Evolutionary conservation across 2,113 vertebrate genomes (phyloP), one percentile per base, ranked within the genome.

Genomic region (Equus przewalskii): DNA sequence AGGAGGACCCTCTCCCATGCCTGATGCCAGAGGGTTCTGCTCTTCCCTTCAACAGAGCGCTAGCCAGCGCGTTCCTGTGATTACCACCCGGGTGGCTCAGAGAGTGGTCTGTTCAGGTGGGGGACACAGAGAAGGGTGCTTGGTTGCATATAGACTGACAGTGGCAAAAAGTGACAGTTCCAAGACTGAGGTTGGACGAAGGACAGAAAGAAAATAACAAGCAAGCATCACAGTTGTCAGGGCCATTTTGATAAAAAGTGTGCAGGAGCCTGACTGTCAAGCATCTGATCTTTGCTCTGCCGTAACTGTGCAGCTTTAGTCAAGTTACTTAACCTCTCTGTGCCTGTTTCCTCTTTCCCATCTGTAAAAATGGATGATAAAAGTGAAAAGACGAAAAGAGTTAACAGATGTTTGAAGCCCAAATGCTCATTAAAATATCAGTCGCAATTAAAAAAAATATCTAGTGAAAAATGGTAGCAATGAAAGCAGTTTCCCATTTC

Each of bases 401-500:
- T 28, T 70, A n/a, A 85, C 56, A n/a, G 21, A 33, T 30, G 21
- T 80, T 33, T 36, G 30, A 81, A 49, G 81, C 64, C 16, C 65
- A 67, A 87, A n/a, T n/a, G 24, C 65, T 73, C 26, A 13, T 62
- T 89, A 67, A 89, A 82, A 78, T 93, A 83, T 51, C 26, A 33
- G 60, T 24, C 75, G 44, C 8, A n/a, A 30, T 33, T 81, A 60
- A 41, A 41, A 41, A 41, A 41, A 41, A 41, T 41, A 41, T 41
- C 36, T 64, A 36, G 30, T 51, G 83, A 87, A 87, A 89, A 76
- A 94, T 69, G 33, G 13, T 69, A 97, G 41, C 18, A 67, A 58
- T n/a, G 36, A 18, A 94, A 89, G n/a, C 21, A 89, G 28, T 76
- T 97, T 60, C 28, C n/a, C 16, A 33, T n/a, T 91, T 81, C 15